Evolutionary conservation across 2,113 vertebrate species (phyloP).

Genomic region (Tichodroma muraria): DNA sequence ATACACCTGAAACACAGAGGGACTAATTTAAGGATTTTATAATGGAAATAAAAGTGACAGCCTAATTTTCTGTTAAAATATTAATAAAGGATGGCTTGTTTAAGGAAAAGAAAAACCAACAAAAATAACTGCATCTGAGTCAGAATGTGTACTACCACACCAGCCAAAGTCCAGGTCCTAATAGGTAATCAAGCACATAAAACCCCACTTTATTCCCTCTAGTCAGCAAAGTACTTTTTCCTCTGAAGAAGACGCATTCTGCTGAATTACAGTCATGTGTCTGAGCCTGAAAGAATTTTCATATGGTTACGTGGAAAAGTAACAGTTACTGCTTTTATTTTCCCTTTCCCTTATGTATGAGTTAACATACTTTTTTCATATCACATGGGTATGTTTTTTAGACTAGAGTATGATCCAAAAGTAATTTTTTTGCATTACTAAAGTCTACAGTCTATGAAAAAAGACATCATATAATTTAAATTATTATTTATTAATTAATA

Average conservation of each 20-base stretch:
- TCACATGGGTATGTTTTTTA: not conserved
- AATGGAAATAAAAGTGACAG: not conserved
- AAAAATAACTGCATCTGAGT: not conserved
- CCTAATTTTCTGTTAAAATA: not conserved
- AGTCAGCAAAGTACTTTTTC: not conserved
- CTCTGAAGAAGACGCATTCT: not conserved
- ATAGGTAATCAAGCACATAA: not conserved
- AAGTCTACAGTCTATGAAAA: not conserved
- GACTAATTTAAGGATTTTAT: not conserved
- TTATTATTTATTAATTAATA: not conserved
- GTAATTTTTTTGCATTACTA: not conserved
- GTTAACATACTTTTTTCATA: not conserved
- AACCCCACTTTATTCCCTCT: not conserved
- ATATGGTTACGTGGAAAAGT: not conserved
- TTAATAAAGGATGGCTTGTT: not conserved
- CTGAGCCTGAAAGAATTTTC: not conserved
- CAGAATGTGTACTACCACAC: not conserved
- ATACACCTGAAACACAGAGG: conserved; percentile 78
- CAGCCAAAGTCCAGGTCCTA: not conserved
- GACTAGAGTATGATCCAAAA: not conserved
- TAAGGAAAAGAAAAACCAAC: not conserved
- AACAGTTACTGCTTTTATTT: not conserved
- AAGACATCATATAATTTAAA: not conserved
- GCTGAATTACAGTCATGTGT: not conserved
- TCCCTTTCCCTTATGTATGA: not conserved